Percentiles rank a stretch among this genome's conserved stretches.
These are phyloP conservation scores for Procambarus clarkii DNA, from an alignment of 1,140 invertebrate species.

Conservation along the genomic window DNA sequence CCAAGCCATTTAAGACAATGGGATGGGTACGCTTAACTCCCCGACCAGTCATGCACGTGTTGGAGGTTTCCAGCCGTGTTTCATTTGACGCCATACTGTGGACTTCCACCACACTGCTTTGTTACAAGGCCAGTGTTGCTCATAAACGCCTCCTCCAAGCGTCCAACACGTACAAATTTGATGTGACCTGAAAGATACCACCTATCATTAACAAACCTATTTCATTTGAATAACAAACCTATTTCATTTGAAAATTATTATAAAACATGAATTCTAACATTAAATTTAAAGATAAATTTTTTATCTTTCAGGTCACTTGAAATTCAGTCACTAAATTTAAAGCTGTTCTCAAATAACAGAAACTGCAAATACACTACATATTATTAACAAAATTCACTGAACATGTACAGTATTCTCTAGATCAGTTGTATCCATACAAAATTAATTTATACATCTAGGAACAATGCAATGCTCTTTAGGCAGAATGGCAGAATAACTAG, in stretches of 20 bases:
- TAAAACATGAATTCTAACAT: constrained; percentile 1
- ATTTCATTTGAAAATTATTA: constrained; percentile 14
- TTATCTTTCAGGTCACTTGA: constrained; percentile 54
- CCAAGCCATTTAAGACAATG: constrained; percentile 68
- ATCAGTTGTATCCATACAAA: too few relatives aligned
- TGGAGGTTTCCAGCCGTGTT: constrained; percentile 40
- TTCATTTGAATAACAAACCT: constrained; percentile 34
- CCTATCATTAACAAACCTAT: constrained; percentile 49
- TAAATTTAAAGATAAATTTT: not conserved
- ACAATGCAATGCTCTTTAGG: too few relatives aligned
- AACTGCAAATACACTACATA: too few relatives aligned
- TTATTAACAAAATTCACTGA: too few relatives aligned
- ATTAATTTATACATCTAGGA: too few relatives aligned
- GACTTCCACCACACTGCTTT: not conserved
- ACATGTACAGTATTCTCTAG: too few relatives aligned
- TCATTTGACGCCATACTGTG: constrained; percentile 63
- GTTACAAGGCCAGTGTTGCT: constrained; percentile 16
- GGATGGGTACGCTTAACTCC: constrained; percentile 65
- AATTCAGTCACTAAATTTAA: not conserved
- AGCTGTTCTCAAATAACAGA: too few relatives aligned
- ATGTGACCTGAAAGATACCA: constrained; percentile 75
- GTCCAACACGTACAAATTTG: constrained; percentile 74
- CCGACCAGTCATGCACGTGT: constrained; percentile 28
- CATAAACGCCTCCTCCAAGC: constrained; percentile 79
- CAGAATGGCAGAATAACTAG: too few relatives aligned